Percentiles rank a stretch among this genome's conserved stretches.
Evolutionary conservation across 2,797 vertebrate species (phyloP).

Genomic region (Lagodon rhomboides): DNA sequence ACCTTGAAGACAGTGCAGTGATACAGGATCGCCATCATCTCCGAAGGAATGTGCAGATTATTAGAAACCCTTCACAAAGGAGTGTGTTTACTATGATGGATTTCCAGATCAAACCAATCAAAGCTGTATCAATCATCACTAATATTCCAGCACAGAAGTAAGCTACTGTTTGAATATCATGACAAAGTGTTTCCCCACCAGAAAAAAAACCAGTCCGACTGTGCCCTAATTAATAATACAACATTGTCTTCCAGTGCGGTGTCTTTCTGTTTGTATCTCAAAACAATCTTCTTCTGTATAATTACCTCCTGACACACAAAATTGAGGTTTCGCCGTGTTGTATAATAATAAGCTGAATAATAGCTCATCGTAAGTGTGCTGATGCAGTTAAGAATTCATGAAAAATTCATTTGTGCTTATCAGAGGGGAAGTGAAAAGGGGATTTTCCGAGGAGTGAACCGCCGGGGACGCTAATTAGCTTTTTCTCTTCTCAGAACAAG

Average conservation of each 20-base stretch:
- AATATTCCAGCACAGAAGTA: neutral
- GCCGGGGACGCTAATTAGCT: neutral
- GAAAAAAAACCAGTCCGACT: neutral
- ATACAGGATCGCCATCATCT: neutral
- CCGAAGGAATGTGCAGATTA: neutral
- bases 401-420: slow-evolving; percentile 34
- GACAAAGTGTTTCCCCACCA: neutral
- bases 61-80: neutral
- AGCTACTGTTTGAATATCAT: neutral
- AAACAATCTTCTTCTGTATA: slow-evolving; percentile 22
- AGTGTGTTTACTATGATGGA: neutral
- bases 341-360: slow-evolving; percentile 27
- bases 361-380: slow-evolving; percentile 25
- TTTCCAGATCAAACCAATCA: neutral
- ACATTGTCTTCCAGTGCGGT: slow-evolving; percentile 22
- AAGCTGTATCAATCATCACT: neutral
- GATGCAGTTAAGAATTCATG: slow-evolving; percentile 37
- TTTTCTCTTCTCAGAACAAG: neutral
- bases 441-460: slow-evolving; percentile 22
- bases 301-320: slow-evolving; percentile 29
- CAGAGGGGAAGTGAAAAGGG: slow-evolving; percentile 20
- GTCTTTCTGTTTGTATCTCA: slow-evolving; percentile 25
- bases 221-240: slow-evolving; percentile 31
- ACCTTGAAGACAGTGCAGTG: neutral
- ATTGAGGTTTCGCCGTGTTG: slow-evolving; percentile 16